Evolutionary conservation across 2,797 vertebrate genomes (phyloP), one percentile per base, ranked within the genome.

Genomic region (Scarus forsteni): DNA sequence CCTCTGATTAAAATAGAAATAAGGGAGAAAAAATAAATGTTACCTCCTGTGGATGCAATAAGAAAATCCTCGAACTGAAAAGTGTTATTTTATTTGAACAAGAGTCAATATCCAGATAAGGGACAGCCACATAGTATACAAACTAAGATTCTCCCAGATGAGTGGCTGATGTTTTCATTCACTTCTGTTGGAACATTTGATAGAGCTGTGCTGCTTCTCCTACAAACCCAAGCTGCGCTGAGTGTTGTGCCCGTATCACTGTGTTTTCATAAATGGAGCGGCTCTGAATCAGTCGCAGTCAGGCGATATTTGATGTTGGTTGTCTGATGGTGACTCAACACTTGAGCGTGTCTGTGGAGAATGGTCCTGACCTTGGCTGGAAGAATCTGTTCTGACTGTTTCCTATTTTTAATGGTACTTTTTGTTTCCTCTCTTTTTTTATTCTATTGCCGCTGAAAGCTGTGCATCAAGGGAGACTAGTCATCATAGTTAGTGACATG

Each of bases 261-360:
- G 76, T 87, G 89, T 88, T 91, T 27, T 88, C 84, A 75, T 85
- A 88, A 86, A 89, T 84, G 48, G 45, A 80, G 70, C 12, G 68
- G 70, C 78, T 79, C 82, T 83, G 85, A 88, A 87, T 87, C 77
- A 70, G 81, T 84, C 48, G 42, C 78, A 77, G 77, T 78, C 85
- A 79, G 76, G 70, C 62, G n/a, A 27, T 84, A 63, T 87, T 82
- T 70, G 81, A 88, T 83, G 85, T 75, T 62, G 71, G 68, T 73
- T 79, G 80, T 85, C 81, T 82, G 71, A 64, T 53, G 77, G 79
- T 92, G 88, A 92, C 83, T 92, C 89, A 91, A 73, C 80, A 71
- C 79, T 81, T 45, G 16, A 88, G 78, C 34, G 38, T 50, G 81
- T 88, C 78, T 81, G 62, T 45, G 60, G 66, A 85, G 72, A 87